Conservation (phyloP, 2,113 vertebrate genomes). For the Lophochroa leadbeateri region DNA sequence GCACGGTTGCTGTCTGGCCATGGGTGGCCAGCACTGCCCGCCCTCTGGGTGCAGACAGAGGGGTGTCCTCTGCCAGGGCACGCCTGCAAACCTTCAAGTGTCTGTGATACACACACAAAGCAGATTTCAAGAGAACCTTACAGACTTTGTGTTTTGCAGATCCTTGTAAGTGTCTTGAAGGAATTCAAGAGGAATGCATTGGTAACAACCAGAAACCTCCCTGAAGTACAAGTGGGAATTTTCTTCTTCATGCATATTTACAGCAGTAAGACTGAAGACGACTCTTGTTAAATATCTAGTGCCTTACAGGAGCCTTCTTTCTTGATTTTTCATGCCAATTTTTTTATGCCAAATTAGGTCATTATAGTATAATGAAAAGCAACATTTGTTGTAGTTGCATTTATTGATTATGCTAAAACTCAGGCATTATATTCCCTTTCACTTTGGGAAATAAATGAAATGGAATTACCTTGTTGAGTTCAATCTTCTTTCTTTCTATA, state of each 20-base stretch:
- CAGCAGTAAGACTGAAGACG: background rate
- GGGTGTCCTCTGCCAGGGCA: accelerated
- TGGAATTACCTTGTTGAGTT: background rate
- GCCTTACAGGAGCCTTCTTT: background rate
- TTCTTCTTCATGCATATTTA: background rate
- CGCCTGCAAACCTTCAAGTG: background rate
- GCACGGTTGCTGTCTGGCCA: accelerated
- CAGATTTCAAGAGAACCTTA: background rate
- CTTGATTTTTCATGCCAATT: background rate
- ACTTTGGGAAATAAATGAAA: background rate
- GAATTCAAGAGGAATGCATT: background rate
- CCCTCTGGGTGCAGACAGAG: background rate
- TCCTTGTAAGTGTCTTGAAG: background rate
- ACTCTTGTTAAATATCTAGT: background rate
- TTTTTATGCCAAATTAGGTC: background rate
- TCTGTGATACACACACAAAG: background rate
- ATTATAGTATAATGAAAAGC: background rate
- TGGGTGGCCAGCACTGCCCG: accelerated
- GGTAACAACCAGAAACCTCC: background rate
- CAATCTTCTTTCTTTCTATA: background rate
- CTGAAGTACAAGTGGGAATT: accelerated
- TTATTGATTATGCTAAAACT: background rate
- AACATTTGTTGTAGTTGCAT: background rate
- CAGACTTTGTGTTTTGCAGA: background rate
- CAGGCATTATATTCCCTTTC: background rate